A percentile compares a stretch with the other conserved stretches of the same genome.
Conservation (phyloP, 2,113 vertebrate genomes). For the Siphamia tubifer region DNA sequence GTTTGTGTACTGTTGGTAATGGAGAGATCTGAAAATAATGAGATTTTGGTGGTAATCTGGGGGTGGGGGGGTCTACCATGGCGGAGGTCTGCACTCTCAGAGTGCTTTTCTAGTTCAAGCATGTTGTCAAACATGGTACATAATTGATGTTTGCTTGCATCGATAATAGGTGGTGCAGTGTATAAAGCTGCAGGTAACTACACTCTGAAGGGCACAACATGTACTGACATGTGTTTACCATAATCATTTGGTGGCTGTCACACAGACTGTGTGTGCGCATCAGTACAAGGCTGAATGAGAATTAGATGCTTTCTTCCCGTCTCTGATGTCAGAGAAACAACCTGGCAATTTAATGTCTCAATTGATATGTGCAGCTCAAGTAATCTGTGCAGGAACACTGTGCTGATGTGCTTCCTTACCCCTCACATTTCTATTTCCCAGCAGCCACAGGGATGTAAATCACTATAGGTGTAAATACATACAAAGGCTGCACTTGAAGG, state of each 20-base stretch:
- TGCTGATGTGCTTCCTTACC: background rate
- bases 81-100: no score
- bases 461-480: slow-evolving; percentile 8
- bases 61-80: no score
- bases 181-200: background rate
- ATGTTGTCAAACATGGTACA: background rate
- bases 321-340: slow-evolving; percentile 24
- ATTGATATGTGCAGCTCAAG: slow-evolving; percentile 33
- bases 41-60: no score
- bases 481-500: background rate
- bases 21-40: no score
- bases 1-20: no score
- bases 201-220: slow-evolving; percentile 8
- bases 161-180: background rate
- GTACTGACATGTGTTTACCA: slow-evolving; percentile 11
- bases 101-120: no score
- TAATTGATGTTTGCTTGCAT: slow-evolving; percentile 14
- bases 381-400: slow-evolving; percentile 8
- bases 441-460: slow-evolving; percentile 37
- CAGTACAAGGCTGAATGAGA: background rate
- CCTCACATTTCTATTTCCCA: slow-evolving; percentile 6
- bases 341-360: slow-evolving; percentile 37
- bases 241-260: slow-evolving; percentile 12
- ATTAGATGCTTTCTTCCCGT: background rate
- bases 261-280: background rate